Conservation (phyloP, 2,113 vertebrate genomes). For the Cyanistes caeruleus region DNA sequence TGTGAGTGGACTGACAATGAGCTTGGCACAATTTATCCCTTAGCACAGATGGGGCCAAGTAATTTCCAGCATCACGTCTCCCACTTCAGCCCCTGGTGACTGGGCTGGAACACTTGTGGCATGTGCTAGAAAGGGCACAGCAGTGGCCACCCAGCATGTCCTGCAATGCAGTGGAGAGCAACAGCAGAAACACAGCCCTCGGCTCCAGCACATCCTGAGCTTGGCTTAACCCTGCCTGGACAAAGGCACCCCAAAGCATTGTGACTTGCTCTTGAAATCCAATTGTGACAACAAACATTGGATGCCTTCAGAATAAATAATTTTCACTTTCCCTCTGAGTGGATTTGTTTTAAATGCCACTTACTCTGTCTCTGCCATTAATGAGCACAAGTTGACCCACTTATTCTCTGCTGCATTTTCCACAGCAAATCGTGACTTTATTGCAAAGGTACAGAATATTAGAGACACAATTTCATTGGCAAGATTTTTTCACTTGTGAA, state of each 20-base stretch:
- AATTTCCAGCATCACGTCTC: neutral
- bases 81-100: neutral
- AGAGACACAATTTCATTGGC: neutral
- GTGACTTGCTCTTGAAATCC: neutral
- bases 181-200: neutral
- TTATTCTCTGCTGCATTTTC: neutral
- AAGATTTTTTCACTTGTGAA: neutral
- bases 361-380: neutral
- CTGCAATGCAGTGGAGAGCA: accelerated
- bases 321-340: neutral
- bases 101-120: neutral
- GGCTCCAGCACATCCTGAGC: accelerated
- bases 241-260: accelerated
- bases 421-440: neutral
- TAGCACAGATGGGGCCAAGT: neutral
- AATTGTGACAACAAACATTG: neutral
- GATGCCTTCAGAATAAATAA: neutral
- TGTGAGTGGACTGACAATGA: accelerated
- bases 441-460: neutral
- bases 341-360: constrained; percentile 1
- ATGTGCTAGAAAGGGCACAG: neutral
- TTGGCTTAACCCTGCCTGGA: neutral
- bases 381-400: neutral
- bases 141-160: accelerated
- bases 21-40: neutral